A percentile compares a stretch with the other conserved stretches of the same genome.
phyloP scores from a whole-genome alignment of 35 echinoderm and acorn worm genomes.

The Strongylocentrotus purpuratus region DNA sequence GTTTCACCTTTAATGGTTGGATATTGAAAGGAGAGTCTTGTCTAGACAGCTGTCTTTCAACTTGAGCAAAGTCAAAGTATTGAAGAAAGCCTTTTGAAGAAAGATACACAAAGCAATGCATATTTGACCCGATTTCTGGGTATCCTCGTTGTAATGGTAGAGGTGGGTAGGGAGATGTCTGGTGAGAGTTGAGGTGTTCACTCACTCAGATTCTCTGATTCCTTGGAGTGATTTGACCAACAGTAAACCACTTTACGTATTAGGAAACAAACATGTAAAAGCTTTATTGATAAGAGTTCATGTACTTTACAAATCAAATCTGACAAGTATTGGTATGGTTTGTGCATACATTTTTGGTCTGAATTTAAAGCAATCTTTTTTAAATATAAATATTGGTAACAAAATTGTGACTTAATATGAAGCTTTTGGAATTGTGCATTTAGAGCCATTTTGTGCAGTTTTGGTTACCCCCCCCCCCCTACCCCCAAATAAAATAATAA shows the following conservation, averaged over 20 bases:
- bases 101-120: conserved; percentile 12
- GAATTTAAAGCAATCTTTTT: neutral
- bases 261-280: neutral
- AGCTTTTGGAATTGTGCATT: neutral
- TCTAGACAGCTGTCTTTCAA: neutral
- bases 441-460: no score
- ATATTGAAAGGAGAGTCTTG: neutral
- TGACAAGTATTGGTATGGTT: neutral
- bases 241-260: conserved; percentile 9
- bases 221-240: neutral
- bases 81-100: neutral
- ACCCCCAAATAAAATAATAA: no score
- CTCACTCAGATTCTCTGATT: neutral
- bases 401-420: neutral
- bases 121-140: neutral
- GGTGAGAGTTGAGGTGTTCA: neutral
- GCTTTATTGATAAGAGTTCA: neutral
- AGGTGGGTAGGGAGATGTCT: neutral
- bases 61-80: conserved; percentile 9
- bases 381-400: neutral
- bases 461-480: no score
- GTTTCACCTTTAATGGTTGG: neutral
- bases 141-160: neutral
- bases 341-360: neutral
- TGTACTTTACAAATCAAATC: neutral